Evolutionary conservation across 2,113 vertebrate genomes (phyloP).

Genomic region (Megaleporinus macrocephalus): DNA sequence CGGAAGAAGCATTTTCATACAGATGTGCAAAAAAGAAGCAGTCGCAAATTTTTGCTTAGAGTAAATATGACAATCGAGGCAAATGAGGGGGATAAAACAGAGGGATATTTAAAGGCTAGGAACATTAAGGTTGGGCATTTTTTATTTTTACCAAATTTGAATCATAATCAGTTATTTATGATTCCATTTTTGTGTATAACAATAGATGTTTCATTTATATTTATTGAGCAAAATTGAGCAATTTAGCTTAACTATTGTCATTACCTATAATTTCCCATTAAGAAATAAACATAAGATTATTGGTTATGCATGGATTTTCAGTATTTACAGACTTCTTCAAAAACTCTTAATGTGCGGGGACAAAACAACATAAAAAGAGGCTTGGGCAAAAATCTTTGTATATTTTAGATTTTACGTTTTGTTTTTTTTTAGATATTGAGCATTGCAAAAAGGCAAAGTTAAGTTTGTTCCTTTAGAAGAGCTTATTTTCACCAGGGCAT

Average conservation of each 20-base stretch:
- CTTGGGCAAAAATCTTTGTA: too few relatives aligned
- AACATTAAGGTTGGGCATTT: background rate
- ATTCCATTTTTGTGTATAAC: background rate
- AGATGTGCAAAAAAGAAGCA: background rate
- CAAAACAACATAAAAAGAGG: too few relatives aligned
- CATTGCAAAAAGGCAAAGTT: too few relatives aligned
- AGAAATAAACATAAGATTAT: too few relatives aligned
- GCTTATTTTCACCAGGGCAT: too few relatives aligned
- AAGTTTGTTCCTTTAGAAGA: too few relatives aligned
- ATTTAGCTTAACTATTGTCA: background rate
- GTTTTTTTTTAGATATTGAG: too few relatives aligned
- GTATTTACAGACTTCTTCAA: too few relatives aligned
- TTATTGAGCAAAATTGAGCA: background rate
- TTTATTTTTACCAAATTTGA: background rate
- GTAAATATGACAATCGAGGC: background rate
- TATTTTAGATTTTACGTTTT: too few relatives aligned
- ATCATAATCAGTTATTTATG: background rate
- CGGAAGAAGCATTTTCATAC: background rate
- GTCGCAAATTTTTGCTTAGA: background rate
- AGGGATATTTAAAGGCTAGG: background rate
- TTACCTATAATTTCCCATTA: too few relatives aligned
- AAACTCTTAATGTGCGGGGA: too few relatives aligned
- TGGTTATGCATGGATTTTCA: too few relatives aligned
- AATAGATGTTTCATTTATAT: background rate
- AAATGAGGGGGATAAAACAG: background rate